These are phyloP conservation scores for Hyperoodon ampullatus DNA, from an alignment of 2,113 vertebrate genomes.

Conservation along the genomic window DNA sequence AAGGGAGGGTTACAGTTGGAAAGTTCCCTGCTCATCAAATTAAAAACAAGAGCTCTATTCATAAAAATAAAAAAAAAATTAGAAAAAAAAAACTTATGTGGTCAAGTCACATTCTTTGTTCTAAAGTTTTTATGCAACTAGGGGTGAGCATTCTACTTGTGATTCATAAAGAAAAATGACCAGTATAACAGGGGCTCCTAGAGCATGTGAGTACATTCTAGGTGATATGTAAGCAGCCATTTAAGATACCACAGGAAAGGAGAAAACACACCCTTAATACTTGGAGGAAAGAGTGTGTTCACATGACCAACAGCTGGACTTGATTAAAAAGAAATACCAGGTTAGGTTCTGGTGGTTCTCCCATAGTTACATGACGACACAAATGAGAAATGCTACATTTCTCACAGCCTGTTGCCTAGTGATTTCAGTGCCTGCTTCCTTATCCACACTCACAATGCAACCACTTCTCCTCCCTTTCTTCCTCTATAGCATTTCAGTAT, in stretches of 20 bases:
- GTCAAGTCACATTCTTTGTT: constrained; percentile 82
- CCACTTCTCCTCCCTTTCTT: constrained; percentile 19
- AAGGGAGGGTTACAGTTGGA: constrained; percentile 82
- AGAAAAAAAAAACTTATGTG: constrained; percentile 67
- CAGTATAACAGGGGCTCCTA: neutral
- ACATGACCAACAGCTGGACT: constrained; percentile 72
- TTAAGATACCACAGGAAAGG: constrained; percentile 9
- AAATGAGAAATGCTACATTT: constrained; percentile 63
- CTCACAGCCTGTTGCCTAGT: constrained; percentile 53
- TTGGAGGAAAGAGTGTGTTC: neutral
- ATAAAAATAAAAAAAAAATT: constrained; percentile 70
- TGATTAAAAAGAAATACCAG: constrained; percentile 76
- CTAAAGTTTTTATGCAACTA: constrained; percentile 47
- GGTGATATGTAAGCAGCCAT: neutral
- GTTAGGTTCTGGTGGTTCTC: constrained; percentile 50
- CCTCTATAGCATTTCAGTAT: neutral
- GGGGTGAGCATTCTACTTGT: constrained; percentile 28
- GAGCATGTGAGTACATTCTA: neutral
- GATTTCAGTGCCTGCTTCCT: neutral
- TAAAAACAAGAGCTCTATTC: constrained; percentile 87
- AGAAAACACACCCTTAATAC: constrained; percentile 54
- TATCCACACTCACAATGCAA: neutral
- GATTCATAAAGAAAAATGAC: constrained; percentile 50
- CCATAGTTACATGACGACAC: constrained; percentile 62
- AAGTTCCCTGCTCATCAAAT: constrained; percentile 86